Evolutionary conservation across 2,797 vertebrate genomes (phyloP), one percentile per base, ranked within the genome.

Genomic region (Sandelia bainsii): DNA sequence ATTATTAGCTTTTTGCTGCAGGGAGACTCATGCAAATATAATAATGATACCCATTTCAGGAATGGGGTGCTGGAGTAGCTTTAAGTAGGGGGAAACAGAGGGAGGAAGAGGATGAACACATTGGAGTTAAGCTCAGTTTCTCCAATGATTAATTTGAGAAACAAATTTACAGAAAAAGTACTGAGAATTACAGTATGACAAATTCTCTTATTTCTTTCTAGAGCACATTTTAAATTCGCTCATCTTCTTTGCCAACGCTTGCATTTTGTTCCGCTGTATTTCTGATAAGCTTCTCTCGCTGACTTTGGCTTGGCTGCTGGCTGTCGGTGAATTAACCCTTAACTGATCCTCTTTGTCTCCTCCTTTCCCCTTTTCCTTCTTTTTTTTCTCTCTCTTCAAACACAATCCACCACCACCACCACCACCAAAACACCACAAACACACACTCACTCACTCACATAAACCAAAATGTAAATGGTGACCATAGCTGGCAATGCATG

Each of bases 401-500:
- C 25, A 14, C 65, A 57, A 46, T 32, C 61, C 44, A 71, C 60
- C 56, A n/a, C n/a, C n/a, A n/a, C n/a, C n/a, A n/a, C n/a, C n/a
- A n/a, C n/a, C n/a, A n/a, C n/a, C n/a, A n/a, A 27, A 68, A 69
- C 61, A 60, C 37, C 48, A 54, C 54, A 9, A 93, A 76, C 16
- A 66, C 76, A 72, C 58, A 67, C 69, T 53, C 66, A 58, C 42
- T 77, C 62, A 76, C 90, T 77, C 91, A 34, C 69, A 65, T 73
- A 73, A 50, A 54, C 27, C 62, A 72, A 92, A 89, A 82, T 79
- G 37, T 72, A 61, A 81, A 83, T 95, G 93, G 88, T 91, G 87
- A 92, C 87, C 91, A 95, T 96, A 99, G 97, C 96, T 93, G 97
- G 98, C 94, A 99, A 99, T 97, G 96, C 98, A 95, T 99, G 98